Percentiles rank a stretch among this genome's conserved stretches.
These are phyloP conservation scores for Drosophila sordidula DNA, from an alignment of 2,888 invertebrate species.

Conservation along the genomic window DNA sequence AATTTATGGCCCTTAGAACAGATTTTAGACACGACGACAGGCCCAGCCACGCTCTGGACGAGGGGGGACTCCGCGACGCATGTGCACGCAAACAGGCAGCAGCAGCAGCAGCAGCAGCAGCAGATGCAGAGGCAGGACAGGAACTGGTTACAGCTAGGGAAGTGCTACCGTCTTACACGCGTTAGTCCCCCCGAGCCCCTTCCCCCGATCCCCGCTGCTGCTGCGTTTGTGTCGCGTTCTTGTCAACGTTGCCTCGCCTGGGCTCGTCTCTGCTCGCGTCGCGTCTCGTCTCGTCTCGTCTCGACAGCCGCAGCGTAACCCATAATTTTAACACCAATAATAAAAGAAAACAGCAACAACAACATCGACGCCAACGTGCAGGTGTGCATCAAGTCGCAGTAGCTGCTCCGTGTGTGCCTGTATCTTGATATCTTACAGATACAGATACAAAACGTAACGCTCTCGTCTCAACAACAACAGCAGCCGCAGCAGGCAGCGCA, in stretches of 20 bases:
- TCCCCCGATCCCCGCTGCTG: background rate
- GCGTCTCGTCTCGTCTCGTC: conserved; percentile 23
- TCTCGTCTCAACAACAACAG: conserved; percentile 39
- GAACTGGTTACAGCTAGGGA: conserved; percentile 74
- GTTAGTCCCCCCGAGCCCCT: conserved; percentile 31
- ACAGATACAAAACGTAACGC: conserved; percentile 69
- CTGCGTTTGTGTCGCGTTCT: conserved; percentile 54
- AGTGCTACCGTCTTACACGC: conserved; percentile 78
- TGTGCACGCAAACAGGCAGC: conserved; percentile 46
- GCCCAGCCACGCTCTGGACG: conserved; percentile 33
- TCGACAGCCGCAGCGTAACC: conserved; percentile 65
- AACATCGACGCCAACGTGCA: conserved; percentile 64
- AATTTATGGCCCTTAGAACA: conserved; percentile 79
- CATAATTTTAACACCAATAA: conserved; percentile 80
- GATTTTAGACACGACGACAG: conserved; percentile 74
- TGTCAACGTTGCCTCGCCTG: conserved; percentile 67
- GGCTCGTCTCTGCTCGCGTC: conserved; percentile 33
- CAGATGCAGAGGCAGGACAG: conserved; percentile 27
- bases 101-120: too few relatives aligned
- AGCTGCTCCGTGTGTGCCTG: conserved; percentile 54
- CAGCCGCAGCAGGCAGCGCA: conserved; percentile 38
- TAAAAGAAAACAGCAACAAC: conserved; percentile 63
- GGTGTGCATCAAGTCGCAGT: conserved; percentile 80
- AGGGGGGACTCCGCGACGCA: conserved; percentile 20
- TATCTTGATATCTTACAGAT: conserved; percentile 75